These are phyloP conservation scores for Leucophenga varia DNA, from an alignment of 1,140 invertebrate genomes.

Conservation along the genomic window DNA sequence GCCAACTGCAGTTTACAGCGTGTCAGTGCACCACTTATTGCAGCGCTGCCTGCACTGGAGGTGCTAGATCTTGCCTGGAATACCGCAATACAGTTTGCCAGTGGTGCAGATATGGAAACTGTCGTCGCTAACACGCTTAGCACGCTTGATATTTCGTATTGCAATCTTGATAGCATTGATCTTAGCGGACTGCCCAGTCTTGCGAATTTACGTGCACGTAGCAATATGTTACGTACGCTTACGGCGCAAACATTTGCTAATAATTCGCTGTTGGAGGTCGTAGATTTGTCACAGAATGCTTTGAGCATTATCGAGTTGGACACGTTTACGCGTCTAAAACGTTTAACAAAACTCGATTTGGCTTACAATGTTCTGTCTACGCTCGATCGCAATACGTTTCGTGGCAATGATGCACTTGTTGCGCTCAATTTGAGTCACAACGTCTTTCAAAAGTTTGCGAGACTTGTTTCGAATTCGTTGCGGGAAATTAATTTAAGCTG, in stretches of 20 bases:
- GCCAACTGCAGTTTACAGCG: constrained; percentile 60
- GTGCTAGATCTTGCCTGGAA: constrained; percentile 61
- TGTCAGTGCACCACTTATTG: constrained; percentile 58
- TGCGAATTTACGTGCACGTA: constrained; percentile 60
- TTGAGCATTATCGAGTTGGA: constrained; percentile 60
- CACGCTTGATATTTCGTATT: constrained; percentile 65
- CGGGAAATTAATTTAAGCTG: constrained; percentile 61
- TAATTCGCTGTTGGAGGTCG: constrained; percentile 62
- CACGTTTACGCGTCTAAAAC: constrained; percentile 61
- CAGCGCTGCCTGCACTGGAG: constrained; percentile 58
- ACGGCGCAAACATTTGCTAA: constrained; percentile 62
- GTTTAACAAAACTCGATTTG: constrained; percentile 64
- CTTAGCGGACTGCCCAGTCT: constrained; percentile 64
- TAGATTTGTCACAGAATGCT: constrained; percentile 68
- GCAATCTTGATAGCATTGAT: constrained; percentile 65
- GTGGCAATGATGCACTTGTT: constrained; percentile 60
- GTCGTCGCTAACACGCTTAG: constrained; percentile 61
- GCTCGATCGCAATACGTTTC: constrained; percentile 60
- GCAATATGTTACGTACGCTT: constrained; percentile 63
- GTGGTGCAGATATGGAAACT: constrained; percentile 45
- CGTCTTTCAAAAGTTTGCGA: constrained; percentile 63
- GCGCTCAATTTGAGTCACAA: constrained; percentile 67
- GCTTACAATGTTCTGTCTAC: constrained; percentile 67
- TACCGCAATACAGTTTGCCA: constrained; percentile 56
- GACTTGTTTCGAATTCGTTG: constrained; percentile 60